Base-by-base conservation (phyloP, 2,113 vertebrate genomes). In the Setophaga petechia region DNA sequence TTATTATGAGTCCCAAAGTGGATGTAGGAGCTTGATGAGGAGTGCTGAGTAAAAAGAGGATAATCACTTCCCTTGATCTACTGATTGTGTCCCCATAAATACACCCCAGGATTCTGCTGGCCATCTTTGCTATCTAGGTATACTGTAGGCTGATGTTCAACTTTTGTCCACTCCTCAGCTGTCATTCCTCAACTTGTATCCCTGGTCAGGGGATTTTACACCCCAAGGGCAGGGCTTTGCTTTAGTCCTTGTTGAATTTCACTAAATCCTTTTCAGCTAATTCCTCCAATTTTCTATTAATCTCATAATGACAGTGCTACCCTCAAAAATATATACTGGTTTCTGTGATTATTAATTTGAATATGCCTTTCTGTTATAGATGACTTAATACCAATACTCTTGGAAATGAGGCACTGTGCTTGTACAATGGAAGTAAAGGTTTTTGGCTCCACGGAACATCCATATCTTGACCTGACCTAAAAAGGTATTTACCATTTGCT, bases 181-280 rank as follows among this genome's bases (percentile, higher is more conserved):
- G 15, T 30, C 7, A 28, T 52, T 51, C 33, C n/a, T 58, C 30
- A 27, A 10, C 3, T 65, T 67, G 9, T 20, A 18, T 46, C 2
- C 2, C 19, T 76, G 30, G 23, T 21, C 6, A 65, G 11, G 16
- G 10, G 2, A 3, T 37, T n/a, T 76, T 47, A 41, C 3, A 19
- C 14, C 10, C 37, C 20, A 37, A 37, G 6, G 14, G 5, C 30
- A 76, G 30, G 30, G 24, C 11, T 72, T 62, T 22, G 5, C 9
- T 21, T 67, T 84, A 47, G 22, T 66, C 41, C 19, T 71, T 59
- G 14, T 6, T 55, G 37, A 66, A 33, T 55, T 80, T 43, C 31
- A 12, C 4, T 0, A 51, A 30, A 9, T 62, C 49, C 12, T 52
- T 67, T 10, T n/a, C n/a, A 81, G 4, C 7, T 11, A 11, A 19